A percentile compares a stretch with the other conserved stretches of the same genome.
phyloP scores from a whole-genome alignment of 2,888 invertebrate species.

The Megamerina dolium region DNA sequence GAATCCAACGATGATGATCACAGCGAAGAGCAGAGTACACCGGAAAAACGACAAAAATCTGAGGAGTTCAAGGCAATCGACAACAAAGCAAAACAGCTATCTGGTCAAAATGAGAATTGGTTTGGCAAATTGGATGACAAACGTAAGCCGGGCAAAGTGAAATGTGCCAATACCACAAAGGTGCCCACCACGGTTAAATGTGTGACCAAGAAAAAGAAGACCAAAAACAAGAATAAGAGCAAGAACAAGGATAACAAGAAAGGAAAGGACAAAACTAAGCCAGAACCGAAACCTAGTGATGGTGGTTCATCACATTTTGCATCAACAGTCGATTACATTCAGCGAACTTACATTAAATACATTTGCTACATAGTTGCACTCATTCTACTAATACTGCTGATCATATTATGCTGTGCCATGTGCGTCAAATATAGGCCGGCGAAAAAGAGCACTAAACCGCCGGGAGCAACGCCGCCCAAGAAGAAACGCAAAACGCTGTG shows the following conservation, averaged over 20 bases:
- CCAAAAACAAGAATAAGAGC: neutral
- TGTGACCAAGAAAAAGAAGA: too few species aligned
- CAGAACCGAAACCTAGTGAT: neutral
- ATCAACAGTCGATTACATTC: too few species aligned
- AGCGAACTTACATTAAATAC: too few species aligned
- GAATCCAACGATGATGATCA: constrained; percentile 1
- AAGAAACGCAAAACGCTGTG: constrained; percentile 2
- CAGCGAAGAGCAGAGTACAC: neutral
- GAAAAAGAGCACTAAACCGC: neutral
- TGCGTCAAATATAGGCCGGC: constrained; percentile 3
- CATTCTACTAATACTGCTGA: constrained; percentile 12
- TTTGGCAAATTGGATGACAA: too few species aligned
- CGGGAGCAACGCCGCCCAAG: neutral
- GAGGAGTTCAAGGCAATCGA: too few species aligned
- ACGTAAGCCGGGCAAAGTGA: too few species aligned
- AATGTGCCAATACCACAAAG: too few species aligned
- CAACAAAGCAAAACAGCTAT: too few species aligned
- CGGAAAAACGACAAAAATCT: neutral
- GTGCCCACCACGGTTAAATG: too few species aligned
- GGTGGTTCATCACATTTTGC: too few species aligned
- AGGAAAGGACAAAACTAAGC: neutral
- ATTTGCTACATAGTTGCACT: constrained; percentile 10
- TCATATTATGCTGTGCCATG: constrained; percentile 11
- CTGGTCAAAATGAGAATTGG: too few species aligned
- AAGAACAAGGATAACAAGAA: neutral